Percentiles rank a stretch among this genome's conserved stretches.
Evolutionary conservation across 2,888 invertebrate genomes (phyloP).

Genomic region (Hydropsyche betteni): DNA sequence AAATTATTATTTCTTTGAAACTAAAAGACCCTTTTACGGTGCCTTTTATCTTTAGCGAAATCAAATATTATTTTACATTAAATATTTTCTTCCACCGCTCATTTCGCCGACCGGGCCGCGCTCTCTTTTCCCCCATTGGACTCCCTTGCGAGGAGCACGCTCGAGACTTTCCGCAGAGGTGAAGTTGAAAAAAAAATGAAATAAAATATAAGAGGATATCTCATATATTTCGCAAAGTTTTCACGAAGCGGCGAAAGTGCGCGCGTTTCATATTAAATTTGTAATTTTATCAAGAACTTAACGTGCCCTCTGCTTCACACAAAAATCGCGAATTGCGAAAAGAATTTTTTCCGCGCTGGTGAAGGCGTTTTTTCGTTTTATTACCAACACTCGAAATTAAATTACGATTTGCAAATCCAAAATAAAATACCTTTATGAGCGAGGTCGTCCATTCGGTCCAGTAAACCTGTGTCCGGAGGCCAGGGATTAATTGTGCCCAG

Average conservation of each 20-base stretch:
- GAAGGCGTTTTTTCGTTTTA: too few relatives aligned
- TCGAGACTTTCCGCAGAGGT: background rate
- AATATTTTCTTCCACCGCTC: conserved; percentile 45
- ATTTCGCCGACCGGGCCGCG: conserved; percentile 27
- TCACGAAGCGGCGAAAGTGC: background rate
- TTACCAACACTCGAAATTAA: background rate
- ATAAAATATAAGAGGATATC: background rate
- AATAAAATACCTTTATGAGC: conserved; percentile 82
- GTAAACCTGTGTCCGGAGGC: conserved; percentile 80
- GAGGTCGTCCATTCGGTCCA: conserved; percentile 85
- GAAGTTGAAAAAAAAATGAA: background rate
- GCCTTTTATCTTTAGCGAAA: conserved; percentile 50
- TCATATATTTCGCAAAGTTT: conserved; percentile 11
- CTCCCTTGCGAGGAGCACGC: background rate
- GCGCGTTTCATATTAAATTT: background rate
- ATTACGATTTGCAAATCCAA: background rate
- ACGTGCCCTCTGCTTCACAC: too few relatives aligned
- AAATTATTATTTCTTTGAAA: conserved; percentile 52
- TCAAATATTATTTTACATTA: conserved; percentile 51
- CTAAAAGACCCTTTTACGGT: conserved; percentile 48
- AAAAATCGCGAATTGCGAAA: too few relatives aligned
- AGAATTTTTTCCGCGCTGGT: too few relatives aligned
- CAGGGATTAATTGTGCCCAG: conserved; percentile 84
- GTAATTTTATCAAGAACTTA: background rate
- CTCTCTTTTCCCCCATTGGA: conserved; percentile 9